Base-by-base conservation (phyloP, 2,888 invertebrate genomes). In the Drosophila conformis region DNA sequence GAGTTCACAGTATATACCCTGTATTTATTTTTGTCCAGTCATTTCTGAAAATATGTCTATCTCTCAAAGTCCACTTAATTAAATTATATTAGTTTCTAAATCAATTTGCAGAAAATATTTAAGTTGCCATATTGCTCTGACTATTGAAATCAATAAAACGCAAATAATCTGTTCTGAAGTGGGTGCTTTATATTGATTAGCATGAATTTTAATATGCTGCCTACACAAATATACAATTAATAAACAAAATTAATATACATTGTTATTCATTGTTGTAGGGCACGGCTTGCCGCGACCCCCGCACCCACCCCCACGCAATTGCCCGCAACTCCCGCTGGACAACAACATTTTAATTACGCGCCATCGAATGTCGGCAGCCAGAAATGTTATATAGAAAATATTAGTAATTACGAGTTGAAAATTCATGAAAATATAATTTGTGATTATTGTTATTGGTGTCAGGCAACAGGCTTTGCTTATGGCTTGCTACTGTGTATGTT, bases 141-240 rank as follows among this genome's bases (percentile, higher is more conserved):
- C 51, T 52, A 59, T 59, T 66, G 69, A 61, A 80, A 62, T 69
- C 56, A 67, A 86, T 80, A 64, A 58, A 69, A 70, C 59, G 59
- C 58, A 70, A 70, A 68, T 82, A 87, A 84, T 78, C 71, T 61
- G 36, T 69, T 77, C 67, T 64, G 33, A 75, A 80, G 69, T 65
- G 60, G 49, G 61, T 58, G 61, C 58, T 38, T 56, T 95, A 92
- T 67, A 95, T 95, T 95, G 95, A 95, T 90, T 94, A 89, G 70
- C 74, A 54, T 51, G 59, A 71, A 85, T 71, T 84, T 89, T 83
- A 89, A 67, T 86, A 78, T 83, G 82, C 90, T 69, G 84, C 77
- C 77, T 71, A 71, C 64, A 80, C 79, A 77, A 90, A 90, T 77
- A 83, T 70, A 72, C 82, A 90, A 83, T 91, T 90, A 80, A 82